Conservation (phyloP, 2,888 invertebrate species). For the Pollenia griseotomentosa region DNA sequence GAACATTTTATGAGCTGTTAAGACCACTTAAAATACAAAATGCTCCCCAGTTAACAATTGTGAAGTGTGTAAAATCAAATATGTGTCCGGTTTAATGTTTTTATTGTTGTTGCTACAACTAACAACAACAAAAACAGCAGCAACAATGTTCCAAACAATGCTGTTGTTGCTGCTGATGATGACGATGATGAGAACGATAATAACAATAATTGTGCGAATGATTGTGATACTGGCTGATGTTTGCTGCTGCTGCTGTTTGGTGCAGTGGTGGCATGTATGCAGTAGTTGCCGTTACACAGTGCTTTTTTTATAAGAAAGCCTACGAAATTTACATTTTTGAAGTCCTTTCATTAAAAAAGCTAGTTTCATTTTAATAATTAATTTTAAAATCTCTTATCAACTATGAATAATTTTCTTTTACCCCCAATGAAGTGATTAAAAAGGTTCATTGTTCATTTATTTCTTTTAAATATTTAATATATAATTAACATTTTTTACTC, state of each 20-base stretch:
- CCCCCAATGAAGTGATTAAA: background rate
- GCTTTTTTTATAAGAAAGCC: background rate
- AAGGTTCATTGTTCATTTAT: constrained; percentile 50
- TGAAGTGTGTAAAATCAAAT: constrained; percentile 80
- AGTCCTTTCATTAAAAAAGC: background rate
- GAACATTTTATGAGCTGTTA: constrained; percentile 81
- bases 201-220: constrained; percentile 48
- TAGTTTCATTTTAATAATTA: constrained; percentile 35
- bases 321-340: background rate
- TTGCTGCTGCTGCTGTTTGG: constrained; percentile 44
- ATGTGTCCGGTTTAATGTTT: constrained; percentile 73
- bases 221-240: constrained; percentile 32
- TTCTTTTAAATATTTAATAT: constrained; percentile 55
- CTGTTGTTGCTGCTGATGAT: constrained; percentile 17
- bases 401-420: background rate
- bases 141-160: constrained; percentile 27
- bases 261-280: constrained; percentile 42
- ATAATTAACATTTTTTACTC: constrained; percentile 42
- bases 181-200: constrained; percentile 41
- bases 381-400: constrained; percentile 5
- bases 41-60: constrained; percentile 82
- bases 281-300: constrained; percentile 13
- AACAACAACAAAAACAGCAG: constrained; percentile 23
- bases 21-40: constrained; percentile 80
- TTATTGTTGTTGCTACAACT: constrained; percentile 63